Evolutionary conservation across 2,797 vertebrate genomes (phyloP).

Genomic region (Miichthys miiuy): DNA sequence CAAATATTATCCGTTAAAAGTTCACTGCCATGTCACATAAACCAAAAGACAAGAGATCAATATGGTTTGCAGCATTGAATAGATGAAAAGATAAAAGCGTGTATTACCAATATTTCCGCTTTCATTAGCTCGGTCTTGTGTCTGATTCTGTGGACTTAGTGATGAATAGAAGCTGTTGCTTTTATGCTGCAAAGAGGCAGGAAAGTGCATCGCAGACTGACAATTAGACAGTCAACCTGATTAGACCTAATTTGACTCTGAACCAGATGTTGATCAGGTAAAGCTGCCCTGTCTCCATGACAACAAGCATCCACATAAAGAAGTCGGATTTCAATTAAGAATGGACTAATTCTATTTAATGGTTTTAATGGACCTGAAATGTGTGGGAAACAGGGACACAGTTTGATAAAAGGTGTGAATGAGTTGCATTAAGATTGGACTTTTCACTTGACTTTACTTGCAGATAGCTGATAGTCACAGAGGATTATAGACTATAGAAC

Average conservation of each 20-base stretch:
- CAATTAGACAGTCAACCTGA: slow-evolving; percentile 50
- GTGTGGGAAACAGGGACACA: slow-evolving; percentile 2
- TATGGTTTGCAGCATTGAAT: not conserved
- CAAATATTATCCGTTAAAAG: not conserved
- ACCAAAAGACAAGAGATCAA: slow-evolving; percentile 3
- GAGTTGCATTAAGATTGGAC: not conserved
- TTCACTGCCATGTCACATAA: not conserved
- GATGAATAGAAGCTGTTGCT: slow-evolving; percentile 29
- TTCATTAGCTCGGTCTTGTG: slow-evolving; percentile 15
- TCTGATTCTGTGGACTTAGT: not conserved
- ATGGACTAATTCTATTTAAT: slow-evolving; percentile 43
- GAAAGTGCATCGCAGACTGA: slow-evolving; percentile 36
- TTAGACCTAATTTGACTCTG: slow-evolving; percentile 59
- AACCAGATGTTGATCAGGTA: slow-evolving; percentile 61
- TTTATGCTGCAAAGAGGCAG: slow-evolving; percentile 27
- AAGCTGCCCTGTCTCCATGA: slow-evolving; percentile 63
- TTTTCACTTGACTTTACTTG: not conserved
- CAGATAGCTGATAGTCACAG: not conserved
- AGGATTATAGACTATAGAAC: not conserved
- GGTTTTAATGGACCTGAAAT: slow-evolving; percentile 41
- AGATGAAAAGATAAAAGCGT: not conserved
- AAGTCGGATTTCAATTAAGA: slow-evolving; percentile 48
- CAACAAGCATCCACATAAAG: slow-evolving; percentile 52
- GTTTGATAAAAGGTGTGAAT: not conserved
- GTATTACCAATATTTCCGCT: not conserved